phyloP scores from a whole-genome alignment of 2,888 invertebrate species.

The Galerucella pusilla region DNA sequence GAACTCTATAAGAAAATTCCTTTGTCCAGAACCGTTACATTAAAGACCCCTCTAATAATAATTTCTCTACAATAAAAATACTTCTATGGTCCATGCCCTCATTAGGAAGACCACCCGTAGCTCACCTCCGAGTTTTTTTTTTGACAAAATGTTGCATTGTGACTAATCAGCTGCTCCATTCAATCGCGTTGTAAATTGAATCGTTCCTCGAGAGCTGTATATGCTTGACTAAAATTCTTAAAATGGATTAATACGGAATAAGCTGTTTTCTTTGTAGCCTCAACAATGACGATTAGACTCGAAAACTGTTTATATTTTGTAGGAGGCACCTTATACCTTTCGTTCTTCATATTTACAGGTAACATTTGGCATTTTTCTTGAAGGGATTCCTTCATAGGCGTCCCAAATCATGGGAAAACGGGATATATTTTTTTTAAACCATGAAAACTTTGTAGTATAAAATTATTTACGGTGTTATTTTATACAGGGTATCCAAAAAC shows the following conservation, averaged over 20 bases:
- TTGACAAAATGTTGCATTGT: conserved; percentile 21
- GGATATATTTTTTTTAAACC: not conserved
- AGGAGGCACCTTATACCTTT: conserved; percentile 1
- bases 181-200: conserved; percentile 28
- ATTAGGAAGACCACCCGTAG: conserved; percentile 29
- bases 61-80: conserved; percentile 13
- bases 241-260: conserved; percentile 29
- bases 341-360: no score
- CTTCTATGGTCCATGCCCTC: conserved; percentile 12
- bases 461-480: no score
- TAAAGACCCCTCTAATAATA: conserved; percentile 9
- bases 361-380: no score
- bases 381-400: not conserved
- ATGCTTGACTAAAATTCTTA: conserved; percentile 32
- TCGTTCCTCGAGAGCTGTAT: conserved; percentile 19
- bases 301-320: conserved; percentile 29
- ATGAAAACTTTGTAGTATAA: no score
- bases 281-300: conserved; percentile 29
- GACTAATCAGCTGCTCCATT: conserved; percentile 31
- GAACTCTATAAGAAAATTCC: not conserved
- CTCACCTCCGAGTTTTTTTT: conserved; percentile 12
- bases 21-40: not conserved
- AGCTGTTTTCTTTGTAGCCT: conserved; percentile 30
- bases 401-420: not conserved
- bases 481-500: no score